phyloP scores from a whole-genome alignment of 2,797 vertebrate species.

The Dryobates pubescens region DNA sequence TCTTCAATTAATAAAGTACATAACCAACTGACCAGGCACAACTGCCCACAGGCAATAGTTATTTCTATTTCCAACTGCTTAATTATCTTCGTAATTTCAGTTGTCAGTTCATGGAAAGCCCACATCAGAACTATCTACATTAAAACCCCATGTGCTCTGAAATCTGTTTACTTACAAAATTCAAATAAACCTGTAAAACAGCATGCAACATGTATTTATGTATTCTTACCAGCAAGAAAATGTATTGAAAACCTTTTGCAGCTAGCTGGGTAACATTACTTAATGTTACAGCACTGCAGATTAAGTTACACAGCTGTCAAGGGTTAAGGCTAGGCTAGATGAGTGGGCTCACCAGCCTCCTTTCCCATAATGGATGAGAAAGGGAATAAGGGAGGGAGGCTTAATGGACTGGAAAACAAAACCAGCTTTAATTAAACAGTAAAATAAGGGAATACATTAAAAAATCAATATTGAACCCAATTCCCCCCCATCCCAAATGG shows the following conservation, averaged over 20 bases:
- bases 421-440: neutral
- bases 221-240: neutral
- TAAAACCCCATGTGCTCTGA: neutral
- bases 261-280: neutral
- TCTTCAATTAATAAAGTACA: neutral
- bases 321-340: neutral
- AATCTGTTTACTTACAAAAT: neutral
- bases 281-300: fast-evolving
- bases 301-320: neutral
- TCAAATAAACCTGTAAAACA: neutral
- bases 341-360: neutral
- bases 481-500: neutral
- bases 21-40: neutral
- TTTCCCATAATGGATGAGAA: neutral
- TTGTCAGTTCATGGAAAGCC: neutral
- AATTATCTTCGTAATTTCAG: neutral
- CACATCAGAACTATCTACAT: neutral
- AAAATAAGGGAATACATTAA: neutral
- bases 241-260: neutral
- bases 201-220: neutral
- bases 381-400: neutral
- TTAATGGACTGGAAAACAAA: neutral
- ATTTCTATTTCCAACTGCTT: neutral
- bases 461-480: neutral
- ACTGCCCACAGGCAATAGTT: neutral